Base-by-base conservation (phyloP, 2,797 vertebrate species). In the Melanotaenia nigrans region DNA sequence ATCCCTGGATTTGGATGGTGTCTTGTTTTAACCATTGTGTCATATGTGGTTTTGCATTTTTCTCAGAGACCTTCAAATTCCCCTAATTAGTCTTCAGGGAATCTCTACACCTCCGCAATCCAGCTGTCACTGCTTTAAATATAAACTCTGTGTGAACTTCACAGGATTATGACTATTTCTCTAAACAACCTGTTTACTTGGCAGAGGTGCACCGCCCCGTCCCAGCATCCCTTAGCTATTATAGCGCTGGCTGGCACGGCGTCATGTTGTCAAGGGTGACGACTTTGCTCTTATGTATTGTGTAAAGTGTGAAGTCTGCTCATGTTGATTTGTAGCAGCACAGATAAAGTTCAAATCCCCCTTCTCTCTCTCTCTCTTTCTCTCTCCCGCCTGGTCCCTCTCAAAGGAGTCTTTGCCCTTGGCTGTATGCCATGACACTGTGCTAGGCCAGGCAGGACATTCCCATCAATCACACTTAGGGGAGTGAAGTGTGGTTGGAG, bases 381-480 rank as follows among this genome's bases (percentile, higher is more conserved):
- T 35, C 63, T 32, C 61, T 35, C 22, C 65, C 40, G 38, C n/a
- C 60, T 75, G 57, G 12, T n/a, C 47, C 65, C 71, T 59, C 75
- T 58, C 71, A 11, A 53, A 66, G 54, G 80, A 83, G 83, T 74
- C 87, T 79, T 88, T 75, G 77, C 83, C 83, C 87, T 79, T 68
- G 71, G 75, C 85, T 64, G 70, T 68, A 12, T 61, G 85, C 82
- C 65, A 67, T 68, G 68, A 86, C 85, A 81, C 49, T 3, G 59
- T 38, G 76, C 77, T 69, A 67, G 82, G 83, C 69, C 61, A 61
- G 63, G 67, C 77, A 78, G 74, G 84, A 85, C 72, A 61, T 77
- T 72, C 59, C 69, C 85, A 92, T 89, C 87, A 88, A 86, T 93
- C 86, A 89, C 86, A 90, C 87, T 85, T 81, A 79, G 61, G 28